phyloP scores from a whole-genome alignment of 2,113 vertebrate genomes.

The Leptobrachium leishanense region DNA sequence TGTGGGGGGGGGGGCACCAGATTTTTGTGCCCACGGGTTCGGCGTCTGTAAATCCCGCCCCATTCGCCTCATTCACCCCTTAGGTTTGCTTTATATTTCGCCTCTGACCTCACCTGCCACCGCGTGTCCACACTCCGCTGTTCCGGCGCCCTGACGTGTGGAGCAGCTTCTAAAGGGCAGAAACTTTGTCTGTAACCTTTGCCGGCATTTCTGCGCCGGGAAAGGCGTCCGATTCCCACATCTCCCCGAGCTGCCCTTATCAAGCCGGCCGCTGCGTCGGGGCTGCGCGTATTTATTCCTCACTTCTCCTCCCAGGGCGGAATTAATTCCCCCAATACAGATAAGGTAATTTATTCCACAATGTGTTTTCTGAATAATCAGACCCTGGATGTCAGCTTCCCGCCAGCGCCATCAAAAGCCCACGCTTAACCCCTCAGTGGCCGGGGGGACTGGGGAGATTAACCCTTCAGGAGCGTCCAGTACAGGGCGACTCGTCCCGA shows the following conservation, averaged over 20 bases:
- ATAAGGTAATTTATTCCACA: slow-evolving; percentile 50
- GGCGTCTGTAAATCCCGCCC: no score
- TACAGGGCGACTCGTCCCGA: no score
- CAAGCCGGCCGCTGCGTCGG: not conserved
- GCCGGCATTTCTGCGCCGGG: slow-evolving; percentile 65
- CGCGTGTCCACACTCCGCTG: not conserved
- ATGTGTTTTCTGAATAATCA: slow-evolving; percentile 19
- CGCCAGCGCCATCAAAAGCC: not conserved
- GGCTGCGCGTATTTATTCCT: not conserved
- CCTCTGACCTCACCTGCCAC: slow-evolving; percentile 2
- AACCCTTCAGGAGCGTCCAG: no score
- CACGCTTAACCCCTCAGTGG: no score
- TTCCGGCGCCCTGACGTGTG: not conserved
- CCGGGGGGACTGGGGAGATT: no score
- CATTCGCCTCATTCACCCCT: no score
- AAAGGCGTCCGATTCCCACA: slow-evolving; percentile 49
- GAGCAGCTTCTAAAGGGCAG: slow-evolving; percentile 7
- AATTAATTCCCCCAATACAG: slow-evolving; percentile 38
- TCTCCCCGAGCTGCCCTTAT: slow-evolving; percentile 36
- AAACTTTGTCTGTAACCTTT: slow-evolving; percentile 60
- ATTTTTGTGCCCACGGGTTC: no score
- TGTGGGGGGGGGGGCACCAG: no score
- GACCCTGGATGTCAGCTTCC: slow-evolving; percentile 1
- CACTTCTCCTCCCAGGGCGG: slow-evolving; percentile 24
- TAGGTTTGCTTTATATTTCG: no score